Base-by-base conservation (phyloP, 2,888 invertebrate species). In the Microctonus aethiopoides region DNA sequence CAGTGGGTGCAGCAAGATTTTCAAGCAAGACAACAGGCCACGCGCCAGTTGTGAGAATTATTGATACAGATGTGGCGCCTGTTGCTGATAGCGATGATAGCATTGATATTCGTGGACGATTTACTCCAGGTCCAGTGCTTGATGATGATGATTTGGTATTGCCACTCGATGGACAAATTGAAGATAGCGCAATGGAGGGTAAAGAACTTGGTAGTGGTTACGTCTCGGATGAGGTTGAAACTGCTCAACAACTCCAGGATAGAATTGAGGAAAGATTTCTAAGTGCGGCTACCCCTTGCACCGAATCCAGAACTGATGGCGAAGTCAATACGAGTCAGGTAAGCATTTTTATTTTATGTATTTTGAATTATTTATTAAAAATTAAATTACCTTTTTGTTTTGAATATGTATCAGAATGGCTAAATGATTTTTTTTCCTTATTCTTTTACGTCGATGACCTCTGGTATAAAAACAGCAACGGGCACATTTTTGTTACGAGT, bases 1-100 rank as follows among this genome's bases (percentile, higher is more conserved):
- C 95, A 79, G 93, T 96, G 86, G 94, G 93, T 84, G 92, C 92
- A 80, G 92, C 93, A 75, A 88, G 88, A 67, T 75, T 78, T n/a
- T n/a, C n/a, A 60, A 72, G 70, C 16, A 68, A 74, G 57, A 75
- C 72, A 64, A 71, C 76, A 69, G 68, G 72, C 67, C 57, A 76
- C 65, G 86, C 86, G 26, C 86, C 86, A 72, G 84, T 84, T 67
- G 84, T 83, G 82, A 88, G 75, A 87, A 90, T 81, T 88, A 90
- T 80, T 78, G 84, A 86, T 77, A 86, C 85, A 75, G 85, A 86
- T 70, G 81, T 86, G 75, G 79, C 79, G 76, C 86, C 83, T 77
- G 86, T 86, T 77, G 84, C 83, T 68, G 85, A 86, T 77, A 86
- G 84, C 84, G 86, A 84, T 81, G 85, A 85, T 73, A 84, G 84